Evolutionary conservation across 2,113 vertebrate species (phyloP).

Genomic region (Trinectes maculatus): DNA sequence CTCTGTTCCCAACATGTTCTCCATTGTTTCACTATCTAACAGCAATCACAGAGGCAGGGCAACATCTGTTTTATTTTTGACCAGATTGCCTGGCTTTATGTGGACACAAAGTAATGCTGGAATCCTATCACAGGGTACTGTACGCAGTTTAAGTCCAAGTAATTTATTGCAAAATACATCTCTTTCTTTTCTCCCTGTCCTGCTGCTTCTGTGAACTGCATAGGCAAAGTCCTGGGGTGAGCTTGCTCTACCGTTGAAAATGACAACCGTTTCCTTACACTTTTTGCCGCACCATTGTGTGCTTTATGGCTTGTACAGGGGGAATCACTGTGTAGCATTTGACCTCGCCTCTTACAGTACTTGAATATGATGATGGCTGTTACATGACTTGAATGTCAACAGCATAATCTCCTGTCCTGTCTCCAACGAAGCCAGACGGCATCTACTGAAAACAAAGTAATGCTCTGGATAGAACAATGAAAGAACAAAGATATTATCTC

Average conservation of each 20-base stretch:
- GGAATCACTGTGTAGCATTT: conserved; percentile 84
- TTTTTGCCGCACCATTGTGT: conserved; percentile 86
- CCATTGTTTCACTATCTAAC: conserved; percentile 51
- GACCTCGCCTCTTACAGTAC: conserved; percentile 84
- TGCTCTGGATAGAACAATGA: conserved; percentile 39
- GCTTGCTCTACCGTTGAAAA: conserved; percentile 80
- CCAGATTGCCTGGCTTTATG: conserved; percentile 78
- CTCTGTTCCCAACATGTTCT: conserved; percentile 13
- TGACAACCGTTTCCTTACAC: conserved; percentile 81
- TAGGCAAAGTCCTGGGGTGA: conserved; percentile 81
- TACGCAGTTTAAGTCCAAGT: conserved; percentile 84
- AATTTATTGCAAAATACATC: conserved; percentile 80
- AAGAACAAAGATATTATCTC: conserved; percentile 56
- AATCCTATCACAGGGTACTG: conserved; percentile 78
- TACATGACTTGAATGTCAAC: conserved; percentile 85
- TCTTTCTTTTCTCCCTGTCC: conserved; percentile 67
- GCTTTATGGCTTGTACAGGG: conserved; percentile 84
- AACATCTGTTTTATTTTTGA: conserved; percentile 79
- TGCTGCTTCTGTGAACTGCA: conserved; percentile 77
- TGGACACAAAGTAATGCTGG: conserved; percentile 76
- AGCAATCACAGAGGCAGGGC: conserved; percentile 70
- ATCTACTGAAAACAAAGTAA: conserved; percentile 69
- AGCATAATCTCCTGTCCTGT: conserved; percentile 62
- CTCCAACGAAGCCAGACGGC: conserved; percentile 66
- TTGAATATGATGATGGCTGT: conserved; percentile 86